Evolutionary conservation across 2,888 invertebrate genomes (phyloP).

Genomic region (Cephus rjabovi): DNA sequence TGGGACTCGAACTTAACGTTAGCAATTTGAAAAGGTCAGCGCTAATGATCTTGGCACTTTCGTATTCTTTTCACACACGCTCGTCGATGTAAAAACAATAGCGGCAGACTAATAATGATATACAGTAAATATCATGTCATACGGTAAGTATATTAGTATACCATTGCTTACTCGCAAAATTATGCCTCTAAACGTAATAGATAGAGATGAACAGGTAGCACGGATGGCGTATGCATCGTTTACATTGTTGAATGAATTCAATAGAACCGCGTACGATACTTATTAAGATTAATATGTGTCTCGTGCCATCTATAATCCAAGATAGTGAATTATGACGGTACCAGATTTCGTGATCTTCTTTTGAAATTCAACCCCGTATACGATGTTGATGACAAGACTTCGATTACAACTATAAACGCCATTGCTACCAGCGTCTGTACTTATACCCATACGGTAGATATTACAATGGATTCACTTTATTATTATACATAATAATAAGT

Average conservation of each 20-base stretch:
- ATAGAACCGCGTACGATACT: background rate
- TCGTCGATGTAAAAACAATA: conserved; percentile 21
- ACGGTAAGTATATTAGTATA: conserved; percentile 37
- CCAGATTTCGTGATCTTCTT: background rate
- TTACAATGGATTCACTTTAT: background rate
- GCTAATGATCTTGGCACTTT: background rate
- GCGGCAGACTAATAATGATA: conserved; percentile 21
- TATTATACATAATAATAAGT: conserved; percentile 12
- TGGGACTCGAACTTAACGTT: background rate
- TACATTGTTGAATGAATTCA: background rate
- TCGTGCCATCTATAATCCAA: background rate
- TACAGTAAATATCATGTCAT: conserved; percentile 36
- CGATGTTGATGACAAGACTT: background rate
- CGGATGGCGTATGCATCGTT: background rate
- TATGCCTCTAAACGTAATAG: conserved; percentile 27
- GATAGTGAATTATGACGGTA: background rate
- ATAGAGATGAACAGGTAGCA: background rate
- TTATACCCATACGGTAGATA: background rate
- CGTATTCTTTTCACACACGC: background rate
- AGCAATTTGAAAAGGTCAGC: conserved; percentile 9
- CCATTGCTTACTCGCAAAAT: conserved; percentile 30
- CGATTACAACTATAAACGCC: background rate
- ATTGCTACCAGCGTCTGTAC: background rate
- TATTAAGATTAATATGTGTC: background rate
- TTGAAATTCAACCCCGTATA: background rate